Percentiles rank a stretch among this genome's conserved stretches.
These are phyloP conservation scores for Drosophila littoralis DNA, from an alignment of 1,140 invertebrate species.

Conservation along the genomic window DNA sequence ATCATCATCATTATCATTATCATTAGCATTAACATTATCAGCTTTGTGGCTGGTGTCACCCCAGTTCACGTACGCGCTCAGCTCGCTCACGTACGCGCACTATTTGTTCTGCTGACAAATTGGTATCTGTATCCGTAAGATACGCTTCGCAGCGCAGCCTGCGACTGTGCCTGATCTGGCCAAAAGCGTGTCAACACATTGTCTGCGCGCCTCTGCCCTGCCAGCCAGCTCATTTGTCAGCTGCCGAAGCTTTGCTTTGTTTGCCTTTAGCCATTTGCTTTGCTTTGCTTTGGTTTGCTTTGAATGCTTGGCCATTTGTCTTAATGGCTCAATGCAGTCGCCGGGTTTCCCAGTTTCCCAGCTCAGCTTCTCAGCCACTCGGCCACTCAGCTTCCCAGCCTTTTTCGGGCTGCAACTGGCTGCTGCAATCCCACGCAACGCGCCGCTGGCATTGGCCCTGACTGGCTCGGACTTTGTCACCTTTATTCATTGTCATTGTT, in stretches of 20 bases:
- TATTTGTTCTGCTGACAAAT: conserved; percentile 75
- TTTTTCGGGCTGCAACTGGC: conserved; percentile 2
- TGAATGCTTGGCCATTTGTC: conserved; percentile 68
- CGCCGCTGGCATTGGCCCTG: conserved; percentile 27
- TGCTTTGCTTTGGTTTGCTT: conserved; percentile 38
- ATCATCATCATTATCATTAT: conserved; percentile 19
- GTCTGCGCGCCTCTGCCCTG: conserved; percentile 45
- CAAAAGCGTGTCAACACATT: conserved; percentile 78
- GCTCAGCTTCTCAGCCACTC: conserved; percentile 11
- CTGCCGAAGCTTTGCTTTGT: conserved; percentile 48
- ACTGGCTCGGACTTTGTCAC: conserved; percentile 9
- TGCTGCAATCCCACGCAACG: conserved; percentile 59
- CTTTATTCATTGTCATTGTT: conserved; percentile 16
- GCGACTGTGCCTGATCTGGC: conserved; percentile 13
- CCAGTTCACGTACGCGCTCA: conserved; percentile 70
- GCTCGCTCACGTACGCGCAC: conserved; percentile 64
- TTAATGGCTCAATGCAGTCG: conserved; percentile 67
- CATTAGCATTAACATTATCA: conserved; percentile 8
- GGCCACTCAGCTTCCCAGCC: not conserved
- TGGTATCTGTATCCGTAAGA: conserved; percentile 56
- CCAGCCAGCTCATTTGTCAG: conserved; percentile 70
- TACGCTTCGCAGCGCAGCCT: conserved; percentile 23
- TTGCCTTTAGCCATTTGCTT: conserved; percentile 49
- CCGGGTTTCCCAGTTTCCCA: conserved; percentile 46
- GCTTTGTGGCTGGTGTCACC: conserved; percentile 46